Conservation (phyloP, 2,888 invertebrate genomes). For the Ryuthela nishihirai region DNA sequence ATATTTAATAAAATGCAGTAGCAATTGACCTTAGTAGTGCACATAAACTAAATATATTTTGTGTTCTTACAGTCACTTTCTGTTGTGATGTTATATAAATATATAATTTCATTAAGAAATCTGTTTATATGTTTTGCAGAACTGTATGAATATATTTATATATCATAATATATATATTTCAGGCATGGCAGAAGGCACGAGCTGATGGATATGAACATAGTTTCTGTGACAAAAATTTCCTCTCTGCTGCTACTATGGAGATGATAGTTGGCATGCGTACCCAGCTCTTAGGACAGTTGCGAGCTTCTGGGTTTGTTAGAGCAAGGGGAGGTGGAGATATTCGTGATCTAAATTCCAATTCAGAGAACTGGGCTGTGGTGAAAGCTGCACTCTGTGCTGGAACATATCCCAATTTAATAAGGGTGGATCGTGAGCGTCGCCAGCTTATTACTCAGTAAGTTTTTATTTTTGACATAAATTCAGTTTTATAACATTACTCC, state of each 20-base stretch:
- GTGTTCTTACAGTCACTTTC: too few relatives aligned
- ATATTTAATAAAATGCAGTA: too few relatives aligned
- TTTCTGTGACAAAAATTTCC: conserved; percentile 71
- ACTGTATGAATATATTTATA: too few relatives aligned
- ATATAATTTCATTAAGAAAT: too few relatives aligned
- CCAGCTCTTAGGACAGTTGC: conserved; percentile 75
- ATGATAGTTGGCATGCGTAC: conserved; percentile 79
- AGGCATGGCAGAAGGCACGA: conserved; percentile 75
- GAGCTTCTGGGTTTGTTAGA: conserved; percentile 67
- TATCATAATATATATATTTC: too few relatives aligned
- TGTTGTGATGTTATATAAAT: too few relatives aligned
- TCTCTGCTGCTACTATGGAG: conserved; percentile 80
- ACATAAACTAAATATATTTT: too few relatives aligned
- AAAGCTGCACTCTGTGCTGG: conserved; percentile 86
- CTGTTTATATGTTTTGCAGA: too few relatives aligned
- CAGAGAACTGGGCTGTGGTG: conserved; percentile 83
- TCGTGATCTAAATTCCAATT: conserved; percentile 73
- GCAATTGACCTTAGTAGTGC: too few relatives aligned
- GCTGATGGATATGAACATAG: conserved; percentile 64
- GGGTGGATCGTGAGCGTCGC: conserved; percentile 63
- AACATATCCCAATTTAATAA: conserved; percentile 81
- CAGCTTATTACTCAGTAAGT: conserved; percentile 63
- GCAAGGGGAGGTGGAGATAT: conserved; percentile 58
- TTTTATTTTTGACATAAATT: too few relatives aligned
- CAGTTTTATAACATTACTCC: too few relatives aligned